phyloP scores from a whole-genome alignment of 2,113 vertebrate species.

The Phalacrocorax carbo region DNA sequence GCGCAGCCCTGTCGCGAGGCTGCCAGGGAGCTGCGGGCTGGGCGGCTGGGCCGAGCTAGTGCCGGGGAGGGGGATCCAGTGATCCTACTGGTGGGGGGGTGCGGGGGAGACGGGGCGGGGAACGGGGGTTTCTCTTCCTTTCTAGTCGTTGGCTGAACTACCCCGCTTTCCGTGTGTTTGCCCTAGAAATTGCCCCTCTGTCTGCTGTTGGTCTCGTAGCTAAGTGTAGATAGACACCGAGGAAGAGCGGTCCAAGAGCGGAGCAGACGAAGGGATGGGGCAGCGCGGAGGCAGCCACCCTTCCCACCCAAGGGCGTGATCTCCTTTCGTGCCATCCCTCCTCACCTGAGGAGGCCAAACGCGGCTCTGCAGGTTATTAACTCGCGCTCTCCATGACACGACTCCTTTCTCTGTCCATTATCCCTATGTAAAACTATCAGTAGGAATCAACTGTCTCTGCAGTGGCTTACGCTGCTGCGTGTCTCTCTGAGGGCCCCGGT shows the following conservation, averaged over 20 bases:
- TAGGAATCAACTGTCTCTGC: fast-evolving
- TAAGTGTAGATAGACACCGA: no score
- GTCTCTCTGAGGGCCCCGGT: neutral
- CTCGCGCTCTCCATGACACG: neutral
- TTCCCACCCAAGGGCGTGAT: fast-evolving
- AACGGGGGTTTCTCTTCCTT: fast-evolving
- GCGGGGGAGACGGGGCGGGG: neutral
- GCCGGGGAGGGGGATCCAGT: neutral
- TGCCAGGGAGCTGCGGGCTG: neutral
- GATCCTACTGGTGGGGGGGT: neutral
- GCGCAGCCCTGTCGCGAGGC: fast-evolving
- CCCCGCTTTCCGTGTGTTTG: fast-evolving
- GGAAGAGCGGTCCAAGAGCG: neutral
- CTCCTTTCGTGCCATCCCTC: neutral
- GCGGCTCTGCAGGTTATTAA: neutral
- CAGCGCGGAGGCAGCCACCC: neutral
- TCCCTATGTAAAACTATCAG: fast-evolving
- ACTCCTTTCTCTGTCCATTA: neutral
- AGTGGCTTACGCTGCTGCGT: fast-evolving
- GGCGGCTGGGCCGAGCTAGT: neutral
- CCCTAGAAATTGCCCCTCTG: neutral
- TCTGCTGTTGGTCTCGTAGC: fast-evolving
- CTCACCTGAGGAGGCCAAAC: neutral
- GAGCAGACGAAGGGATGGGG: neutral
- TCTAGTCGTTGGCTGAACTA: fast-evolving